Evolutionary conservation across 2,797 vertebrate species (phyloP), one percentile per base, ranked within the genome.

Genomic region (Gymnoscopelus braueri): DNA sequence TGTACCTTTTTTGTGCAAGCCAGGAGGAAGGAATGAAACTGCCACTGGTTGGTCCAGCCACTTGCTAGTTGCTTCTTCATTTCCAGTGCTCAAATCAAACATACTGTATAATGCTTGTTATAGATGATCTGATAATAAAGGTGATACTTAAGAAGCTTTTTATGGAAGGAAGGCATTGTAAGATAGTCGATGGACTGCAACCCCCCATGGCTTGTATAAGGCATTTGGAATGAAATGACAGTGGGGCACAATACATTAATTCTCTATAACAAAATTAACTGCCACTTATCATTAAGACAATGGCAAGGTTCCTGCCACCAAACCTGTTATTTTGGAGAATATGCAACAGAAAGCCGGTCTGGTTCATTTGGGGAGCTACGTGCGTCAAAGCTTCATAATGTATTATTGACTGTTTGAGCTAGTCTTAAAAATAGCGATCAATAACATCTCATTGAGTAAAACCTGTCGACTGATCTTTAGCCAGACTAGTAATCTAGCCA

Each of bases 121-220:
- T 56, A 9, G 4, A 29, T 3, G 56, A 14, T 59, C 35, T 52
- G 8, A 53, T 35, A 24, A 60, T 19, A 51, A 44, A 65, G 67
- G n/a, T 24, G 14, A 35, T 4, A 58, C 3, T 57, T 69, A 15
- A 32, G 64, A 70, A 70, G 50, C 11, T 60, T 79, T 61, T 69
- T 49, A 6, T 66, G 6, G 58, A 59, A 24, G 64, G 14, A 12
- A 66, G 67, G 52, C 47, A 62, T 9, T 70, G 13, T 52, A 71
- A 14, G 65, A 60, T 29, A 72, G 48, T 68, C 61, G 80, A 65
- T 72, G 65, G 63, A 72, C 24, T 76, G 72, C 15, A 56, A 75
- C 71, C 78, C 72, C 63, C 60, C 69, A 68, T 63, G 63, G 49
- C 53, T 78, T 70, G 64, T 71, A 82, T 90, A 88, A 89, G 87